Base-by-base conservation (phyloP, 1,140 invertebrate genomes). In the Lordiphosa collinella region DNA sequence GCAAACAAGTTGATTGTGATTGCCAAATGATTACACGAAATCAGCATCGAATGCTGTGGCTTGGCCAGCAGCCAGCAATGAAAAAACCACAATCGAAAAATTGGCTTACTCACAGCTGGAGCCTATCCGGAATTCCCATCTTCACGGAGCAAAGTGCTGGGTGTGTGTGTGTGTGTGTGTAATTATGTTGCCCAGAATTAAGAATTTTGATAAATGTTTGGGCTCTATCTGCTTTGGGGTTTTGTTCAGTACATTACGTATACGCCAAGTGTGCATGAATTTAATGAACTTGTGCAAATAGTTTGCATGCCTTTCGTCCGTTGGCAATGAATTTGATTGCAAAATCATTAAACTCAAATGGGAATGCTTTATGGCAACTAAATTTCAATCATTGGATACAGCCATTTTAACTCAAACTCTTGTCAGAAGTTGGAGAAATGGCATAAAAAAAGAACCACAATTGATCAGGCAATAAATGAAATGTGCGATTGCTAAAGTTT, bases 1-100 rank as follows among this genome's bases (percentile, higher is more conserved):
- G 69, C 74, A 74, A 80, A 70, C 75, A 80, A 75, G 75, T 79
- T 80, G 70, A 69, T 79, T 80, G 55, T 80, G 75, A 80, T 80
- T 75, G 76, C 76, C 76, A 79, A 82, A 79, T 79, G 75, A 79
- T 79, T 79, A 79, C 66, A 80, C 55, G 55, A 52, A 69, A 58
- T 58, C 56, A 41, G 43, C 35, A 56, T 52, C 47, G 46, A 29
- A 35, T 32, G 25, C 16, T 25, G 14, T 18, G 11, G 31, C 16
- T 50, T 60, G 52, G 71, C 71, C 22, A 35, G 13, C 4, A 37
- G 54, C 65, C 72, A 63, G 55, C 25, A 14, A 36, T 22, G 22
- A 25, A 35, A 31, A 59, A 49, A 35, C 44, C 37, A 52, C 48
- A 18, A 18, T 18, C 18, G 51, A 35, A 76, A 61, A 71, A 76